These are phyloP conservation scores for Thamnaconus septentrionalis DNA, from an alignment of 2,113 vertebrate genomes.

Conservation along the genomic window DNA sequence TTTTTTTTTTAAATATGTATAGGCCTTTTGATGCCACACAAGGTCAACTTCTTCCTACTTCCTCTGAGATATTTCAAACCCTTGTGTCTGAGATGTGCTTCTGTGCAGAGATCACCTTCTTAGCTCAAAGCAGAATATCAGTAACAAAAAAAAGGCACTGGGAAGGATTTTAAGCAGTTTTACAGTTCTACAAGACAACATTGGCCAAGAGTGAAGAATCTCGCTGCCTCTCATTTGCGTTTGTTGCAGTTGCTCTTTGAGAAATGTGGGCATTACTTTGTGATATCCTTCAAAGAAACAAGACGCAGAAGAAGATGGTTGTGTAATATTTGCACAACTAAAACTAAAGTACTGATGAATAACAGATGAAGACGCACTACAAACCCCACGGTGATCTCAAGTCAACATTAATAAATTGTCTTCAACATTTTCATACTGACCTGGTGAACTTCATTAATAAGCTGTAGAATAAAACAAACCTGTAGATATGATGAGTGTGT, in stretches of 20 bases:
- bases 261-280: too few species aligned
- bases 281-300: too few species aligned
- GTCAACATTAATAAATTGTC: too few species aligned
- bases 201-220: conserved; percentile 36
- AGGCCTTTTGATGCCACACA: conserved; percentile 64
- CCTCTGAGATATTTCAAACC: conserved; percentile 48
- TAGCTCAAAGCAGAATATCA: conserved; percentile 20
- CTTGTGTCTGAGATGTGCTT: conserved; percentile 50
- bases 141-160: conserved; percentile 29
- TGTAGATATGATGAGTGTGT: conserved; percentile 33
- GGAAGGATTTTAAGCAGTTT: conserved; percentile 54
- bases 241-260: too few species aligned
- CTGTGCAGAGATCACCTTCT: conserved; percentile 62
- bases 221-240: conserved; percentile 23
- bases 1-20: conserved; percentile 62
- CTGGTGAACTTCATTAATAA: conserved; percentile 31
- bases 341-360: too few species aligned
- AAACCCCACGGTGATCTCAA: too few species aligned
- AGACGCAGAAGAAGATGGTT: too few species aligned
- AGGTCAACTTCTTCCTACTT: conserved; percentile 63
- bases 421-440: conserved; percentile 4
- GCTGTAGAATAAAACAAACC: too few species aligned
- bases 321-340: too few species aligned
- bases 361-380: too few species aligned
- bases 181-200: conserved; percentile 30